Conservation (phyloP, 2,888 invertebrate species). For the Mystacides longicornis region DNA sequence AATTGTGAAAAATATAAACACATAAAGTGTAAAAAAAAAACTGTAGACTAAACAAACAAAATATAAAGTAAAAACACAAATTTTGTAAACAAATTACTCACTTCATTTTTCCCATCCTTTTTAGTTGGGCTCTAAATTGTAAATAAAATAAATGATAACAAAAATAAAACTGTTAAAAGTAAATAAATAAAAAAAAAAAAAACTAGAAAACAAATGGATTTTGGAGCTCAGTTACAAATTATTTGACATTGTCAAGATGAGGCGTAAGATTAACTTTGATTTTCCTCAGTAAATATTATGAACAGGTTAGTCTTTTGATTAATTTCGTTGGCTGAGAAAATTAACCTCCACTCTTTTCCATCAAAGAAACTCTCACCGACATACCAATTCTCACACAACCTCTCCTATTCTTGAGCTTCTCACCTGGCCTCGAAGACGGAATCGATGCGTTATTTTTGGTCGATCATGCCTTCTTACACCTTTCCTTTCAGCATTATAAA, state of each 20-base stretch:
- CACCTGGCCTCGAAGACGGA: too few species aligned
- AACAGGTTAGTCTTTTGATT: too few species aligned
- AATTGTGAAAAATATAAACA: background rate
- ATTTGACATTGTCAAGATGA: background rate
- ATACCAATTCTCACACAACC: too few species aligned
- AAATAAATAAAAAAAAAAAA: slow-evolving; percentile 6
- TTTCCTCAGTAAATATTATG: too few species aligned
- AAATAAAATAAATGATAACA: slow-evolving; percentile 34
- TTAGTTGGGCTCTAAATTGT: slow-evolving; percentile 39
- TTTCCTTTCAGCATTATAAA: too few species aligned
- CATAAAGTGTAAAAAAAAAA: slow-evolving; percentile 2
- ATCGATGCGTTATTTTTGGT: too few species aligned
- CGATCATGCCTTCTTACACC: too few species aligned
- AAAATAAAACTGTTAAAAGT: slow-evolving; percentile 15
- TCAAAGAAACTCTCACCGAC: too few species aligned
- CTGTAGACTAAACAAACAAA: slow-evolving; percentile 6
- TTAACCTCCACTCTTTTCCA: too few species aligned
- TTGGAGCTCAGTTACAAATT: background rate
- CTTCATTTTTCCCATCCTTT: slow-evolving; percentile 42
- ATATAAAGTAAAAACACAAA: slow-evolving; percentile 1
- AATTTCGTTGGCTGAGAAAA: too few species aligned
- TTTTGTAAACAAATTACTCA: slow-evolving; percentile 34
- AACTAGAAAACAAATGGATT: background rate
- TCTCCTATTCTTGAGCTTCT: too few species aligned
- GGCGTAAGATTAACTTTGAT: too few species aligned